Base-by-base conservation (phyloP, 2,888 invertebrate genomes). In the Piscicola geometra region DNA sequence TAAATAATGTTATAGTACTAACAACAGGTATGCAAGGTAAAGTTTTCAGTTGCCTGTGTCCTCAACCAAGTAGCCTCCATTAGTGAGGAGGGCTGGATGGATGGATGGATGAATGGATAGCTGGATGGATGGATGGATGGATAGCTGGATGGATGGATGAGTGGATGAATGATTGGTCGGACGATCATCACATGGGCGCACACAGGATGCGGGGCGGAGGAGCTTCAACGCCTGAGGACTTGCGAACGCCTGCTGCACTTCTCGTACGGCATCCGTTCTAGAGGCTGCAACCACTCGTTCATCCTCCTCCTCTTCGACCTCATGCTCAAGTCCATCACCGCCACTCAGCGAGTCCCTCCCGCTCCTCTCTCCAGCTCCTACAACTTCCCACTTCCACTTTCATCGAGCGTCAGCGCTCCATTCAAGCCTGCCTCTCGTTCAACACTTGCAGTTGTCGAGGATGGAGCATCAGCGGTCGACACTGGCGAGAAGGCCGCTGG, bases 221-320 rank as follows among this genome's bases (percentile, higher is more conserved):
- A 47, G 30, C 18, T 73, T n/a, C 73, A 73, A 35, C 28, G 60
- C 5, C n/a, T 73, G 36, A 25, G 28, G 35, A 64, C 33, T 35
- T 32, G 52, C 36, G 35, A 64, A 21, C 73, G 64, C 15, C 28
- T 73, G 2, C 52, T 60, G 33, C 64, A 52, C n/a, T 21, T 64
- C 3, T 60, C n/a, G 25, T 5, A 32, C 30, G 32, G 33, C 15
- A 0, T 73, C 52, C 56, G 52, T 1, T 32, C 73, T 2, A 33
- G 21, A n/a, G 33, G n/a, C 9, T 33, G 25, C 32, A 28, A 56
- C 36, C 56, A 73, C 25, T 35, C 73, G 0, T 35, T 60, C 73
- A 73, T 47, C 25, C 35, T 64, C 64, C 32, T 73, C 64, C 32
- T 36, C 36, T 73, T 47, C 64, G 52, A 73, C 41, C 33, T 73